Conservation (phyloP, 2,888 invertebrate genomes). For the Luffia ferchaultella region DNA sequence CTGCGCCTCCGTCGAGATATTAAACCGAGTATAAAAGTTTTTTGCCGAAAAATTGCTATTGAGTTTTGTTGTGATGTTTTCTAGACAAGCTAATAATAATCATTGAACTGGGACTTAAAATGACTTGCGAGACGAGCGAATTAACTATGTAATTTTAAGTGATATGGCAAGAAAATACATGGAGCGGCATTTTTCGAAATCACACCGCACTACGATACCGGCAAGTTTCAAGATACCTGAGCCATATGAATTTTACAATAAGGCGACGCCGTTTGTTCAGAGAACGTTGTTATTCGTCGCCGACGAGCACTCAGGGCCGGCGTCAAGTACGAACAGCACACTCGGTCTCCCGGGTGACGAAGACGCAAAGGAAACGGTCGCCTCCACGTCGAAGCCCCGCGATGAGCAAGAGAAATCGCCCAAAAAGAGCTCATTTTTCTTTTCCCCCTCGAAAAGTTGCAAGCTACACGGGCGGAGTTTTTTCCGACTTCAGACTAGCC, state of each 20-base stretch:
- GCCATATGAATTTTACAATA: constrained; percentile 55
- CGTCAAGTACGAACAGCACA: constrained; percentile 50
- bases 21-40: neutral
- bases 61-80: too few relatives aligned
- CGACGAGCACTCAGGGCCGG: constrained; percentile 52
- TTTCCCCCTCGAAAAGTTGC: constrained; percentile 59
- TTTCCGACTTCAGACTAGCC: constrained; percentile 61
- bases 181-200: constrained; percentile 57
- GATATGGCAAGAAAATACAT: constrained; percentile 64
- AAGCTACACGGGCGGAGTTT: constrained; percentile 56
- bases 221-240: constrained; percentile 56
- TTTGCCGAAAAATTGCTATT: constrained; percentile 21
- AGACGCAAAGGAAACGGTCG: constrained; percentile 25
- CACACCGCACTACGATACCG: constrained; percentile 52
- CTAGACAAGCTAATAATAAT: neutral
- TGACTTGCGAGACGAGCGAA: constrained; percentile 6
- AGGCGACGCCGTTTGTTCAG: constrained; percentile 60
- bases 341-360: constrained; percentile 37
- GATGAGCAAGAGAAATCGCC: constrained; percentile 59
- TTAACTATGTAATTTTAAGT: constrained; percentile 22
- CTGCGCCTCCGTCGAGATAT: neutral
- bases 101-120: neutral
- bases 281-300: constrained; percentile 55
- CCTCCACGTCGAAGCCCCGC: constrained; percentile 37
- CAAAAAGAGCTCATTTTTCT: constrained; percentile 61